Base-by-base conservation (phyloP, 1,140 invertebrate genomes). In the Zaprionus lachaisei region DNA sequence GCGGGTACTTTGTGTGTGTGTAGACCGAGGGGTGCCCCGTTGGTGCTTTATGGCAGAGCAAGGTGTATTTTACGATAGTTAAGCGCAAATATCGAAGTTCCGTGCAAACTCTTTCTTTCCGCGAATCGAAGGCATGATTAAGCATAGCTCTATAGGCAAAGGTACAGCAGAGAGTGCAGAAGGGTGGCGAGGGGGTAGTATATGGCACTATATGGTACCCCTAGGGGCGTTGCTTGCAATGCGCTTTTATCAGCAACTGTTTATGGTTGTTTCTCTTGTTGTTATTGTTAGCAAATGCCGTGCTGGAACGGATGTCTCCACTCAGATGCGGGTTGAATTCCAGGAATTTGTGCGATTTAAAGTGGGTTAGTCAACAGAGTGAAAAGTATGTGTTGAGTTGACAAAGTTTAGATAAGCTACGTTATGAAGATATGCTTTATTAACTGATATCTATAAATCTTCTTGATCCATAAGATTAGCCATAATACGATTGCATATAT, bases 231-330 rank as follows among this genome's bases (percentile, higher is more conserved):
- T 31, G 9, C 37, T 58, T 68, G 15, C n/a, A 15, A 7, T 37
- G 15, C 26, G 20, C 14, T 26, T 22, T 64, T 75, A 75, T 75
- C 72, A 75, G 67, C 34, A 49, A 54, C 31, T 66, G 24, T 60
- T 54, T 60, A 60, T 56, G 22, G 17, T 37, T 38, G 17, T 17
- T 44, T 14, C 37, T 3, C 37, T 14, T 14, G 37, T 38, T 38
- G 37, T 38, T 38, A 14, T 37, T 6, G 26, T 44, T 56, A 12
- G 34, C 24, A 47, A 67, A 70, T 56, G n/a, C 65, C 17, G 20
- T 14, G 31, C 60, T 71, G 67, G 67, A 75, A 64, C 67, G 72
- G 60, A 71, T 64, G 60, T 71, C 60, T 71, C 72, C 72, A 64
- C 66, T 65, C 57, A 63, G 15, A 14, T 72, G 58, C 58, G 38